Evolutionary conservation across 2,888 invertebrate genomes (phyloP).

Genomic region (Perizoma affinitatum): DNA sequence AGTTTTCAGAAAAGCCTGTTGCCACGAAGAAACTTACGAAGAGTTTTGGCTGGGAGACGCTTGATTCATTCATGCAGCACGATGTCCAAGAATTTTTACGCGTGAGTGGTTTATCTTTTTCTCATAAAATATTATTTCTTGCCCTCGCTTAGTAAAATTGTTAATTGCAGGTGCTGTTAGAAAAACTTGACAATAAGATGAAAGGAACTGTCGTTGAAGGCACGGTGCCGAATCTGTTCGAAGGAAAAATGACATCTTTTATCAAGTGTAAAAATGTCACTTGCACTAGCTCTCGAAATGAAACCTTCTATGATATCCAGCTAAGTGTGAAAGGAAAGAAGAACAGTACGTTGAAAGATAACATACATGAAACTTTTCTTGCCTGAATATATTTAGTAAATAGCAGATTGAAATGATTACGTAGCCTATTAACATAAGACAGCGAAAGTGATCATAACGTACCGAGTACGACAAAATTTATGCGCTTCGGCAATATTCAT

Average conservation of each 20-base stretch:
- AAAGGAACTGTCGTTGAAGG: constrained; percentile 98
- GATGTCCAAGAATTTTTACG: constrained; percentile 95
- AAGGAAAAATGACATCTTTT: constrained; percentile 99
- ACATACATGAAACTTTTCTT: no score
- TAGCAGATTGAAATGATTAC: no score
- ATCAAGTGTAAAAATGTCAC: constrained; percentile 99
- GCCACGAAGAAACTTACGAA: constrained; percentile 99
- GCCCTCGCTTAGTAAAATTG: not conserved
- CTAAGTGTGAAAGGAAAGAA: constrained; percentile 98
- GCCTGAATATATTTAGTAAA: no score
- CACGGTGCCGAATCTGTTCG: constrained; percentile 93
- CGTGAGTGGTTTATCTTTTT: constrained; percentile 62
- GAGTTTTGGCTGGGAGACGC: constrained; percentile 99
- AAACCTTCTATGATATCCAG: constrained; percentile 99
- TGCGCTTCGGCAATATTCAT: no score
- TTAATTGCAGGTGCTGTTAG: constrained; percentile 88
- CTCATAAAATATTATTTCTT: not conserved
- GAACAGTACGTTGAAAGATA: constrained; percentile 87
- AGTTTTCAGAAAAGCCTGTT: constrained; percentile 98
- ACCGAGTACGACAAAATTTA: no score
- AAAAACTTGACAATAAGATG: constrained; percentile 99
- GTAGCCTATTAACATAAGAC: no score
- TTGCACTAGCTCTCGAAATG: constrained; percentile 96
- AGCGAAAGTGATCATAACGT: no score
- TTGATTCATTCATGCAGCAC: constrained; percentile 99